These are phyloP conservation scores for Tillus elongatus DNA, from an alignment of 2,888 invertebrate species.

Conservation along the genomic window DNA sequence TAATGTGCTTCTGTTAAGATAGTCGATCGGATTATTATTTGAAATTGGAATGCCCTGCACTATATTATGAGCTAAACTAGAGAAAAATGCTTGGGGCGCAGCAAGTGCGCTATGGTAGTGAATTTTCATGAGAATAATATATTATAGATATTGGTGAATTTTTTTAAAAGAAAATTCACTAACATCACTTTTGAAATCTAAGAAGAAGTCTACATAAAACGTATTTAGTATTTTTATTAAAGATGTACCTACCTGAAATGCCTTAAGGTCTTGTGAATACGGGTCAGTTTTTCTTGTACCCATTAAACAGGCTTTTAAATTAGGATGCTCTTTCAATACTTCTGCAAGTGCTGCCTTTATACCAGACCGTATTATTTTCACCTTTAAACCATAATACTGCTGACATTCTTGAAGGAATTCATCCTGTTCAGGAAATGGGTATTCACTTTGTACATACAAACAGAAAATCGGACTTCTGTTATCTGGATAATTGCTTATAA, in stretches of 20 bases:
- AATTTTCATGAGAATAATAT: too few relatives aligned
- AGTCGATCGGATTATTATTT: too few relatives aligned
- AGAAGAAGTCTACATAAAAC: too few relatives aligned
- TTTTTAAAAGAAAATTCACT: too few relatives aligned
- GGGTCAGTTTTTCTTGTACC: slow-evolving; percentile 88
- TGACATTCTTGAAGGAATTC: slow-evolving; percentile 67
- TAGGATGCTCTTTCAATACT: slow-evolving; percentile 49
- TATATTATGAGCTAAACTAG: too few relatives aligned
- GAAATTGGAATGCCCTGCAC: too few relatives aligned
- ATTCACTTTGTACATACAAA: slow-evolving; percentile 70
- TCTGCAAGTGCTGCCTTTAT: slow-evolving; percentile 62
- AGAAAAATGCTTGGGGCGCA: too few relatives aligned
- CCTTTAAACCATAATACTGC: slow-evolving; percentile 61
- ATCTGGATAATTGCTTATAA: slow-evolving; percentile 34
- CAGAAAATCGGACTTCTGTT: slow-evolving; percentile 46
- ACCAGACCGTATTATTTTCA: slow-evolving; percentile 58
- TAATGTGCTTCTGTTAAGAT: too few relatives aligned
- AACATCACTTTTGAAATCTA: too few relatives aligned
- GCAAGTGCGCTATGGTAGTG: too few relatives aligned
- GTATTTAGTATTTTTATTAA: too few relatives aligned
- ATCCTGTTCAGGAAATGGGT: slow-evolving; percentile 81
- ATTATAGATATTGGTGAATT: too few relatives aligned
- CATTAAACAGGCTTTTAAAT: slow-evolving; percentile 80
- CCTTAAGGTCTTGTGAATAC: slow-evolving; percentile 55
- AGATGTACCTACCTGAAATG: slow-evolving; percentile 64